Evolutionary conservation across 2,888 invertebrate species (phyloP).

Genomic region (Eutolmus rufibarbis): DNA sequence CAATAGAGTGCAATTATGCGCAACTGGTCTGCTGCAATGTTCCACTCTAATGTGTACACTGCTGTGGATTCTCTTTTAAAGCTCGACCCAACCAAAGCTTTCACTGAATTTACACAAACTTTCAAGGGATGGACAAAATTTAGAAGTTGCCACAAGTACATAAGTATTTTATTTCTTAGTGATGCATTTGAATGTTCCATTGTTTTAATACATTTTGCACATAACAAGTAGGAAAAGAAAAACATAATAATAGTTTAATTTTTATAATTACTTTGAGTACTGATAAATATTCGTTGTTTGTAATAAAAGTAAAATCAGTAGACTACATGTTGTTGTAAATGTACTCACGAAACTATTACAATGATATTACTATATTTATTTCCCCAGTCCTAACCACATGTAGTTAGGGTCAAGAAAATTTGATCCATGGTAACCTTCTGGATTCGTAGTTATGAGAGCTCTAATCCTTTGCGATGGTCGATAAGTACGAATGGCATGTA

Average conservation of each 20-base stretch:
- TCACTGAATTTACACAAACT: neutral
- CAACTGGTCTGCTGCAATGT: conserved; percentile 48
- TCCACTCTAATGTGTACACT: neutral
- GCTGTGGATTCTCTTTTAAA: neutral
- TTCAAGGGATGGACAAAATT: neutral
- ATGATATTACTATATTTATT: conserved; percentile 47
- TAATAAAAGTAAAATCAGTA: neutral
- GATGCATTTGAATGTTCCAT: neutral
- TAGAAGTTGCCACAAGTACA: neutral
- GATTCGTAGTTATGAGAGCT: conserved; percentile 68
- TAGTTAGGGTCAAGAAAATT: conserved; percentile 71
- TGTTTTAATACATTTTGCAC: neutral
- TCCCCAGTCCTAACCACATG: conserved; percentile 72
- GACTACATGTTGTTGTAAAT: neutral
- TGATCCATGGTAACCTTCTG: conserved; percentile 67
- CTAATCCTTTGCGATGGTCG: conserved; percentile 65
- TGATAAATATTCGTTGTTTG: conserved; percentile 4
- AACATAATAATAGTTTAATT: neutral
- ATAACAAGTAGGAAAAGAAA: neutral
- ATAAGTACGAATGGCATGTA: conserved; percentile 62
- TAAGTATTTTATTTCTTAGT: neutral
- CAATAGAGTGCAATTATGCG: conserved; percentile 44
- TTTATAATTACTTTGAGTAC: neutral
- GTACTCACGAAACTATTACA: neutral
- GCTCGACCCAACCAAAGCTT: neutral